phyloP scores from a whole-genome alignment of 2,113 vertebrate genomes.

The Megaptera novaeangliae region DNA sequence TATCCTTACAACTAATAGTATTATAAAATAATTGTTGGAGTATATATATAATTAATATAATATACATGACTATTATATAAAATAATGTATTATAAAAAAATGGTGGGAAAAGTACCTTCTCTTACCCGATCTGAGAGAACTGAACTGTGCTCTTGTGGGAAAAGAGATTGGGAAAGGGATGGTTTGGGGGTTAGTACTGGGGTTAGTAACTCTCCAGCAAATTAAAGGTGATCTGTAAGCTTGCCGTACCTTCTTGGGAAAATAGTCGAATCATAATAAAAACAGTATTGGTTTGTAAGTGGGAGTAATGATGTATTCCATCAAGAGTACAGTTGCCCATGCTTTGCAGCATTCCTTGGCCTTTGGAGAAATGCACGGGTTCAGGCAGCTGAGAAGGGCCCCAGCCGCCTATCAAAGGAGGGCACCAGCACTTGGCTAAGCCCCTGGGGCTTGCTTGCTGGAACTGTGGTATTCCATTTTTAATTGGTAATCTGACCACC shows the following conservation, averaged over 20 bases:
- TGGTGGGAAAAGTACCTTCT: not conserved
- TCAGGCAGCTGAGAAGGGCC: not conserved
- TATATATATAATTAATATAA: not conserved
- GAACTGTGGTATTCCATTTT: not conserved
- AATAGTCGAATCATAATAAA: not conserved
- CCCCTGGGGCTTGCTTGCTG: not conserved
- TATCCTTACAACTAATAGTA: not conserved
- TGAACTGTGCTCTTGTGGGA: not conserved
- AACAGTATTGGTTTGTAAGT: not conserved
- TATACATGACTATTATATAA: not conserved
- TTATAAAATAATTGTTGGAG: not conserved
- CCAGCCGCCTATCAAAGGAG: not conserved
- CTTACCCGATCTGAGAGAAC: not conserved
- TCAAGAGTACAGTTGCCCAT: not conserved
- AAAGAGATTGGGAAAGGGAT: not conserved
- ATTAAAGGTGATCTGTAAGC: not conserved
- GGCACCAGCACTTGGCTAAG: not conserved
- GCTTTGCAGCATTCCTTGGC: not conserved
- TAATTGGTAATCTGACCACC: constrained; percentile 49
- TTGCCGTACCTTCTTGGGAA: not conserved
- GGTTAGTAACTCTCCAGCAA: not conserved
- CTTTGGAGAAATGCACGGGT: not conserved
- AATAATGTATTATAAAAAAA: not conserved
- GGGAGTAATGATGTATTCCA: not conserved
- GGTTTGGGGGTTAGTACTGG: not conserved